Percentiles rank a stretch among this genome's conserved stretches.
Conservation (phyloP, 2,888 invertebrate genomes). For the Tanytarsus gracilentus region DNA sequence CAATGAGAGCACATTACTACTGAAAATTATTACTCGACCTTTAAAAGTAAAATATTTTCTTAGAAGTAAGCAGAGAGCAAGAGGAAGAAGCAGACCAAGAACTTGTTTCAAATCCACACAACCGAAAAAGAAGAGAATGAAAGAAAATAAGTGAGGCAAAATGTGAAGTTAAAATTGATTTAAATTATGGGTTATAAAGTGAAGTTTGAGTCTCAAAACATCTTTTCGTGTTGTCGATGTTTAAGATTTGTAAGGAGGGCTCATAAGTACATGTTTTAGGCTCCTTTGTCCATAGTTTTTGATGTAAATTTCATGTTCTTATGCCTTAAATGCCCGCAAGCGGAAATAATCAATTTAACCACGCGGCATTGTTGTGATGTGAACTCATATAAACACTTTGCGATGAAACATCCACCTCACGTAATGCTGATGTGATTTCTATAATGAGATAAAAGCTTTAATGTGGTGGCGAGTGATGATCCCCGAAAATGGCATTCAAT, state of each 20-base stretch:
- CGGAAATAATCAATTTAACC: conserved; percentile 27
- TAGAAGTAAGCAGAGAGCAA: background rate
- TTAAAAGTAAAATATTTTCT: background rate
- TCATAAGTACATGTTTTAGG: conserved; percentile 9
- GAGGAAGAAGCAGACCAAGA: background rate
- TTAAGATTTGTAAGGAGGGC: conserved; percentile 8
- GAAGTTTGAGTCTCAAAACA: conserved; percentile 17
- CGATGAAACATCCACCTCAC: conserved; percentile 20
- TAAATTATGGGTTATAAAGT: conserved; percentile 25
- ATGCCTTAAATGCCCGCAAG: background rate
- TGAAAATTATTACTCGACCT: background rate
- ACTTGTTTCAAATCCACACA: conserved; percentile 1
- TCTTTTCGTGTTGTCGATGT: conserved; percentile 21
- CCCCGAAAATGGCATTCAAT: conserved; percentile 10
- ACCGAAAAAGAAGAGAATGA: background rate
- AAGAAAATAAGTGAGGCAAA: background rate
- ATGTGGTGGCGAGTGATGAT: conserved; percentile 3
- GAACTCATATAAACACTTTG: conserved; percentile 21
- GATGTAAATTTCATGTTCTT: conserved; percentile 5
- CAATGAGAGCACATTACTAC: background rate
- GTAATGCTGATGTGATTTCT: conserved; percentile 14
- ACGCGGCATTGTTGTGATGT: conserved; percentile 22
- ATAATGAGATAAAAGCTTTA: conserved; percentile 15
- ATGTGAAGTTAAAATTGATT: conserved; percentile 16
- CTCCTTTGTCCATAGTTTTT: conserved; percentile 7